These are phyloP conservation scores for Bathynomus jamesi DNA, from an alignment of 1,140 invertebrate genomes.

Conservation along the genomic window DNA sequence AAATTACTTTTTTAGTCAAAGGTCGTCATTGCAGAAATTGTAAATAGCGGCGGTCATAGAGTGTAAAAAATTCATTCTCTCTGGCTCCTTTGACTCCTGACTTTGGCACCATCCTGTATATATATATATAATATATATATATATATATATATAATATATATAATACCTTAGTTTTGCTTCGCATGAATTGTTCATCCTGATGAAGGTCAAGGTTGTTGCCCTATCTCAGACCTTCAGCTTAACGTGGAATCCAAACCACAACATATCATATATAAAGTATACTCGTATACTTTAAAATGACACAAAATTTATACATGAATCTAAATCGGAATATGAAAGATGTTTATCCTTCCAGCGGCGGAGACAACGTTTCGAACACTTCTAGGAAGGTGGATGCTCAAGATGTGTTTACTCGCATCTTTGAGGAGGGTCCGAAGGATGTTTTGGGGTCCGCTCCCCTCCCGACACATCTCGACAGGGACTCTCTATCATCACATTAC, in stretches of 20 bases:
- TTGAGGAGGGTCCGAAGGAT: not conserved
- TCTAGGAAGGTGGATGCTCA: not conserved
- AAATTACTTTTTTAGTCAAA: not conserved
- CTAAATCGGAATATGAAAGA: not conserved
- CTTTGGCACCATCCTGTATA: too few species aligned
- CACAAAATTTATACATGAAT: not conserved
- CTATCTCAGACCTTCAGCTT: too few species aligned
- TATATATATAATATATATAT: not conserved
- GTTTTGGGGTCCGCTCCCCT: not conserved
- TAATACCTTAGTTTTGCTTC: too few species aligned
- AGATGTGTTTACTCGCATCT: not conserved
- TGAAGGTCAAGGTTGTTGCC: too few species aligned
- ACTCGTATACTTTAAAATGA: not conserved
- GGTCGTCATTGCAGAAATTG: too few species aligned
- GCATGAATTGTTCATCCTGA: too few species aligned
- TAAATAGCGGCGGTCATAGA: too few species aligned
- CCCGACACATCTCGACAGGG: not conserved
- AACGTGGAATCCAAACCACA: too few species aligned
- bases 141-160: not conserved
- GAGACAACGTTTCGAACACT: not conserved
- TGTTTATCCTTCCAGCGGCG: not conserved
- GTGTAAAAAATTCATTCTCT: too few species aligned
- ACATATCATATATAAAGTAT: not conserved
- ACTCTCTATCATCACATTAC: not conserved
- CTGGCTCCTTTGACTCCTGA: too few species aligned